Evolutionary conservation across 2,888 invertebrate genomes (phyloP).

Genomic region (Lasioglossum lativentre): DNA sequence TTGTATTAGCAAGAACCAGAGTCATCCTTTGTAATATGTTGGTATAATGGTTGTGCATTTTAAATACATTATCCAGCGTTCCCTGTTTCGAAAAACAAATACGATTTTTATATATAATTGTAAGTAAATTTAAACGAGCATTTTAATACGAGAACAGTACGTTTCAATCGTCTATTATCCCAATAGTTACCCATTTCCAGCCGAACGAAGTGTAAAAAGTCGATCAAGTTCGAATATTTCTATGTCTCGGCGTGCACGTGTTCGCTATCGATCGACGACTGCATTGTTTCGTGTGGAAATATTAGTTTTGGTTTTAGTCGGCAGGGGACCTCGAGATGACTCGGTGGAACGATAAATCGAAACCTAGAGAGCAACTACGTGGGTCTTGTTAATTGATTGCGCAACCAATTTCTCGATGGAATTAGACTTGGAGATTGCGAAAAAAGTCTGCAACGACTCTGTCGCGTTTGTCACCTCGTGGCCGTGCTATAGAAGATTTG

Average conservation of each 20-base stretch:
- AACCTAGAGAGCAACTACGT: background rate
- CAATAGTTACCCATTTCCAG: background rate
- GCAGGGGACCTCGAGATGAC: background rate
- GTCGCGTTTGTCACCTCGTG: background rate
- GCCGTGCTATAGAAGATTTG: no score
- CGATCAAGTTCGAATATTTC: background rate
- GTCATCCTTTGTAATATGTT: no score
- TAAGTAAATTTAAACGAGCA: background rate
- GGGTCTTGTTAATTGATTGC: background rate
- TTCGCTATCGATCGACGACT: background rate
- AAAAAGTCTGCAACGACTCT: background rate
- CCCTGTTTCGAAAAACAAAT: background rate
- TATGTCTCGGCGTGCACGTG: background rate
- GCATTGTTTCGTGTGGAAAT: slow-evolving; percentile 4
- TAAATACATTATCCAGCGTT: no score
- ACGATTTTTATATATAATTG: background rate
- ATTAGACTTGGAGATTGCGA: background rate
- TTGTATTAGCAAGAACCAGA: no score
- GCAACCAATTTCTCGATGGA: background rate
- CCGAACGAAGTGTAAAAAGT: background rate
- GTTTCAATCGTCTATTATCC: background rate
- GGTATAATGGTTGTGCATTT: no score
- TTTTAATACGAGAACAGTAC: background rate
- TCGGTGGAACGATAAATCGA: background rate
- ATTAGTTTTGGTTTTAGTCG: background rate